These are phyloP conservation scores for Drosophila prostipennis DNA, from an alignment of 2,888 invertebrate genomes.

Conservation along the genomic window DNA sequence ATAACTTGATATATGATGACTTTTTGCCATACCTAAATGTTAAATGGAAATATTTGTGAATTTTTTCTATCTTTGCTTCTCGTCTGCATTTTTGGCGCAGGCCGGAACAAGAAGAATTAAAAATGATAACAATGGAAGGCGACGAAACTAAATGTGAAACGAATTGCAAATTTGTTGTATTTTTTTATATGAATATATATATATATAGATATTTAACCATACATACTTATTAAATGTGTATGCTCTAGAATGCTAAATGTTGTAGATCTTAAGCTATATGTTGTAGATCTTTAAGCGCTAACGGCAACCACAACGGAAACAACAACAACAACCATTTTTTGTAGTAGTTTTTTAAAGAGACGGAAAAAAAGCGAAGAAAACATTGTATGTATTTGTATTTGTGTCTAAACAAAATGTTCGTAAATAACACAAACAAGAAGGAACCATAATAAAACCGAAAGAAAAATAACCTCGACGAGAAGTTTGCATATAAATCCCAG, in stretches of 20 bases:
- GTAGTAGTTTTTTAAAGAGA: constrained; percentile 63
- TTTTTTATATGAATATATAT: constrained; percentile 63
- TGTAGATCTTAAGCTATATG: constrained; percentile 66
- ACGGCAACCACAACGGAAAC: constrained; percentile 35
- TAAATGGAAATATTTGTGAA: constrained; percentile 51
- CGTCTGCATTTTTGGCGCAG: constrained; percentile 42
- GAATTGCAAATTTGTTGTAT: constrained; percentile 75
- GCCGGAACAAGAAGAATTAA: constrained; percentile 23
- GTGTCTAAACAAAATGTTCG: constrained; percentile 72
- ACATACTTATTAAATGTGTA: constrained; percentile 44
- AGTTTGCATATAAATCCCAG: constrained; percentile 9
- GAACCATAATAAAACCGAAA: constrained; percentile 50
- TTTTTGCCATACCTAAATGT: constrained; percentile 70
- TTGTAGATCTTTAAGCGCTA: constrained; percentile 69
- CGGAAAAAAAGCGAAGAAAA: constrained; percentile 15
- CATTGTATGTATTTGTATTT: constrained; percentile 65
- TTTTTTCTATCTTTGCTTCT: constrained; percentile 21
- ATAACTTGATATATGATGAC: constrained; percentile 30
- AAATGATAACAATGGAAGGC: constrained; percentile 42
- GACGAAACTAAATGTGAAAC: constrained; percentile 61
- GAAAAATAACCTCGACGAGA: constrained; percentile 24
- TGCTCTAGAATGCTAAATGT: constrained; percentile 59
- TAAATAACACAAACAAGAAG: constrained; percentile 60
- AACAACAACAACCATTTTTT: constrained; percentile 52
- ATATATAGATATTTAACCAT: constrained; percentile 44